Percentiles rank a stretch among this genome's conserved stretches.
These are phyloP conservation scores for Trichogramma dendrolimi DNA, from an alignment of 2,888 invertebrate genomes.

Conservation along the genomic window DNA sequence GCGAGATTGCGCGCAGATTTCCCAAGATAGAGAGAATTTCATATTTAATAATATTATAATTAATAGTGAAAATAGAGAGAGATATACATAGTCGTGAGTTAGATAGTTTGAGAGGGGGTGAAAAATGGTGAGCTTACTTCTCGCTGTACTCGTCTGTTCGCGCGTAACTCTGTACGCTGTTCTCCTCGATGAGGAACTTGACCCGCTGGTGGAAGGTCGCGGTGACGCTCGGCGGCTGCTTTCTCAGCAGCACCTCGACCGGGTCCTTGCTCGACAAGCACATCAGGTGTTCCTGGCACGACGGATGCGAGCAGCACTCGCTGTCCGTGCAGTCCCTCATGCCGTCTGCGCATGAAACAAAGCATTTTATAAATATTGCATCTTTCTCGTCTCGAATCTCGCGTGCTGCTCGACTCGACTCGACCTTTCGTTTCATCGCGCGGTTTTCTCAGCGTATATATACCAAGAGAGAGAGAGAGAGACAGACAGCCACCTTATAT, in stretches of 20 bases:
- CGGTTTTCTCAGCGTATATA: neutral
- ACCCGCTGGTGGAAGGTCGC: conserved; percentile 97
- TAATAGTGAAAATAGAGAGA: too few relatives aligned
- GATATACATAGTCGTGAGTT: too few relatives aligned
- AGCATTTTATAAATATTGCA: conserved; percentile 23
- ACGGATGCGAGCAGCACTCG: conserved; percentile 89
- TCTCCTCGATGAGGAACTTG: conserved; percentile 96
- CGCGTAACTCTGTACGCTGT: conserved; percentile 97
- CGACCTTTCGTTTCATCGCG: too few relatives aligned
- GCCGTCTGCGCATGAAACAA: conserved; percentile 68
- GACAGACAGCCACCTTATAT: neutral
- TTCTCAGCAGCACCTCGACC: conserved; percentile 89
- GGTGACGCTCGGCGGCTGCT: conserved; percentile 93
- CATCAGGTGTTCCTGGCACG: conserved; percentile 87
- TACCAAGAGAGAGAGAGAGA: neutral
- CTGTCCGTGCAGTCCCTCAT: conserved; percentile 98
- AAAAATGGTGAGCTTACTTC: conserved; percentile 69
- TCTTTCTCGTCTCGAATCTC: neutral
- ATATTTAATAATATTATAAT: too few relatives aligned
- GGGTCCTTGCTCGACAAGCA: conserved; percentile 96
- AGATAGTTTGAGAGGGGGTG: too few relatives aligned
- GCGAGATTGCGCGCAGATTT: neutral
- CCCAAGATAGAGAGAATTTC: too few relatives aligned
- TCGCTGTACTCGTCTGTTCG: conserved; percentile 97
- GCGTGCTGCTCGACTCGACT: too few relatives aligned